Evolutionary conservation across 2,113 vertebrate species (phyloP).

Genomic region (Rhagologus leucostigma): DNA sequence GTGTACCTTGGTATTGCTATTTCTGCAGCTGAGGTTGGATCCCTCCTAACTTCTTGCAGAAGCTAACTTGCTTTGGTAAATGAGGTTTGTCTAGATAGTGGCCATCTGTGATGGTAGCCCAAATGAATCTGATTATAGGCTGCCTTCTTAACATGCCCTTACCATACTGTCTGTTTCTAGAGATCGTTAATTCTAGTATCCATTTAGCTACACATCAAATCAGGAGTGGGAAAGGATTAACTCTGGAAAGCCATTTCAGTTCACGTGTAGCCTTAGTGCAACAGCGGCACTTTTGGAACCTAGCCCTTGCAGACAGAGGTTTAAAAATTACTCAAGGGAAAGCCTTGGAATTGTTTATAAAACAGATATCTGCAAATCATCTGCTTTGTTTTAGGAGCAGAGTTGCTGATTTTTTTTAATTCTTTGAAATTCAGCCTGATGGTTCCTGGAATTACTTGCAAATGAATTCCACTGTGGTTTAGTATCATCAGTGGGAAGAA

Average conservation of each 20-base stretch:
- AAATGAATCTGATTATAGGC: background rate
- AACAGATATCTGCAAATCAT: background rate
- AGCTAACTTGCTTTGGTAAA: background rate
- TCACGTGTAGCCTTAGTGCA: background rate
- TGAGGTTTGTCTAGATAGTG: background rate
- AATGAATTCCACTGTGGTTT: conserved; percentile 46
- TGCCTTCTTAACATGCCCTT: background rate
- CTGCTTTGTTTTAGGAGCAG: background rate
- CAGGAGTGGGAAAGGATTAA: background rate
- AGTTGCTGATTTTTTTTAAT: background rate
- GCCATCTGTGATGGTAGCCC: background rate
- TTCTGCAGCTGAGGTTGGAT: background rate
- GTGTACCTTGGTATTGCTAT: background rate
- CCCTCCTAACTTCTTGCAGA: background rate
- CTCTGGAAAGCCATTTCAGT: background rate
- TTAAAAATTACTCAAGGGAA: background rate
- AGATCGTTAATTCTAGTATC: background rate
- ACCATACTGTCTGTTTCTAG: background rate
- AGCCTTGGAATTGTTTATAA: background rate
- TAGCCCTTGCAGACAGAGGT: background rate
- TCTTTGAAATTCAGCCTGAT: conserved; percentile 24
- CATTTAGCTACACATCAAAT: background rate
- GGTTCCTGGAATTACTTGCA: conserved; percentile 39
- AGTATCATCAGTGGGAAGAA: conserved; percentile 49
- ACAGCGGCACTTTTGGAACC: background rate